Evolutionary conservation across 1,140 invertebrate genomes (phyloP), one percentile per base, ranked within the genome.

Genomic region (Bombus ignitus): DNA sequence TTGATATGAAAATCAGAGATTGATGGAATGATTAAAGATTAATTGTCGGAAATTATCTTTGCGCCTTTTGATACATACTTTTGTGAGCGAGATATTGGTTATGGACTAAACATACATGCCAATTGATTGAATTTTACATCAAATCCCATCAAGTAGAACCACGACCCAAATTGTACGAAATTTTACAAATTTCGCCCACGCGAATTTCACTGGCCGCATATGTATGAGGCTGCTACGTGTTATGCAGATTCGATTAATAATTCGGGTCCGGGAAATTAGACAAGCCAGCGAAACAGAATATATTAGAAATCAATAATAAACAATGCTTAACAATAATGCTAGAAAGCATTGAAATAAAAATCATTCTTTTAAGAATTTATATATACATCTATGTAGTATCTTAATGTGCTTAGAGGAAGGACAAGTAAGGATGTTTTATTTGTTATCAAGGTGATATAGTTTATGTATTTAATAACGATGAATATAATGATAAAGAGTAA

Each of bases 191-290:
- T 77, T 62, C 37, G 18, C 15, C 5, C 8, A 4, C 25, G 3
- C 3, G 9, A 3, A 47, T 6, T 32, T 28, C 2, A 37, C 25
- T 25, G 32, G 22, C 5, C 22, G 13, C 13, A 22, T n/a, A n/a
- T 13, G 9, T 44, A 28, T 53, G 18, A 53, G 18, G 5, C 47
- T 22, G 18, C 18, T 53, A 53, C 18, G 6, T 53, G 18, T 6
- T 5, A 32, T 15, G 15, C 66, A 3, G 35, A 80, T 70, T 80
- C 65, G 53, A 80, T 80, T 80, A 80, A 47, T 80, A 80, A 80
- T 80, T 80, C 35, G 25, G 2, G 39, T 28, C 3, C 35, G 42
- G 35, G 32, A 53, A 80, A 71, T 71, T 80, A 53, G 28, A 5
- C 13, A 6, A 32, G 9, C 28, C 66, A 10, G 28, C 12, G 15